Evolutionary conservation across 2,797 vertebrate genomes (phyloP).

Genomic region (Diplodus puntazzo): DNA sequence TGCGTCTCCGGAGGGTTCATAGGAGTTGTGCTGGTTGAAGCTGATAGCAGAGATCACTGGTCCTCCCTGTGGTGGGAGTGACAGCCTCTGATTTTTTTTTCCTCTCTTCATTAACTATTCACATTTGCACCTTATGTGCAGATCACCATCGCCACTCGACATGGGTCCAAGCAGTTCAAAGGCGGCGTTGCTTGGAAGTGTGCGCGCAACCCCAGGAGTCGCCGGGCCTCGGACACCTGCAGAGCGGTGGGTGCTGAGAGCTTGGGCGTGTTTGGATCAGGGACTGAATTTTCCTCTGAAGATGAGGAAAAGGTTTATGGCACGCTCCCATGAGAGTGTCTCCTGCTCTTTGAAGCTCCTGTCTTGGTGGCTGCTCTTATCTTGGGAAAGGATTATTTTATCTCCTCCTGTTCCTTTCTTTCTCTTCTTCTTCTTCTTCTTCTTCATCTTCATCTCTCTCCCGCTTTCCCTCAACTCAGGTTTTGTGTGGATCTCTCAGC

Average conservation of each 20-base stretch:
- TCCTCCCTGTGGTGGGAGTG: constrained; percentile 71
- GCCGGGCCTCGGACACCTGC: constrained; percentile 71
- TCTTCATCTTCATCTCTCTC: constrained; percentile 45
- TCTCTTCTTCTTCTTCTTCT: constrained; percentile 53
- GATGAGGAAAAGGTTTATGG: constrained; percentile 90
- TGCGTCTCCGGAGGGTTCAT: constrained; percentile 49
- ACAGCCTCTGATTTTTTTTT: constrained; percentile 64
- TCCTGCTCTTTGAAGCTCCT: constrained; percentile 93
- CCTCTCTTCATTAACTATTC: constrained; percentile 83
- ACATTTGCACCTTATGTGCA: constrained; percentile 82
- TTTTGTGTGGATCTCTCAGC: constrained; percentile 66
- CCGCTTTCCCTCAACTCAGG: constrained; percentile 59
- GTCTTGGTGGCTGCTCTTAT: constrained; percentile 94
- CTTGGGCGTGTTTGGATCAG: constrained; percentile 83
- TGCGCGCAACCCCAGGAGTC: constrained; percentile 75
- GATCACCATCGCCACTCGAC: constrained; percentile 80
- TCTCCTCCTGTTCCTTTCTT: constrained; percentile 81
- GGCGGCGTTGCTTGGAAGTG: constrained; percentile 78
- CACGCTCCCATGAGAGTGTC: constrained; percentile 86
- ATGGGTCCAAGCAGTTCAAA: constrained; percentile 79
- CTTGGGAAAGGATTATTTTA: constrained; percentile 93
- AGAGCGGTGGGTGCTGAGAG: constrained; percentile 80
- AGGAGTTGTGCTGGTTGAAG: constrained; percentile 73
- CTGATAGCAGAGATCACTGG: constrained; percentile 80
- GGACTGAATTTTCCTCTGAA: constrained; percentile 85